These are phyloP conservation scores for Cydia fagiglandana DNA, from an alignment of 1,140 invertebrate genomes.

Conservation along the genomic window DNA sequence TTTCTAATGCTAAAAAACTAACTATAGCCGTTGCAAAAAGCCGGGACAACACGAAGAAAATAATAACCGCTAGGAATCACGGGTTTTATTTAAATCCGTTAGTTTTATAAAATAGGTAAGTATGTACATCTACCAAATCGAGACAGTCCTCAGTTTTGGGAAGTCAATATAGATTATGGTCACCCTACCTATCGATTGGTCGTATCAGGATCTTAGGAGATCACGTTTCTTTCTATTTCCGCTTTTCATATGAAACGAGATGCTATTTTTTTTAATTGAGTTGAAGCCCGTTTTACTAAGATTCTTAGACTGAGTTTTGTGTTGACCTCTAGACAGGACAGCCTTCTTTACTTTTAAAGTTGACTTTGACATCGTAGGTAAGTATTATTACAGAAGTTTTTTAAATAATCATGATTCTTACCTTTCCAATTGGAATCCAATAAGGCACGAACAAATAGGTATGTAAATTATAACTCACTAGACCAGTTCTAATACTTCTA, in stretches of 20 bases:
- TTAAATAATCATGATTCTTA: slow-evolving; percentile 36
- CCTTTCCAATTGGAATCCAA: slow-evolving; percentile 50
- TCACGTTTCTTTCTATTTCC: neutral
- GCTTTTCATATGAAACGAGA: neutral
- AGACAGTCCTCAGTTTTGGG: neutral
- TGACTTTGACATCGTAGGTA: too few species aligned
- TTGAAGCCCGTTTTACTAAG: too few species aligned
- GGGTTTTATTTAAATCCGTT: too few species aligned
- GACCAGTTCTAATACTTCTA: slow-evolving; percentile 25
- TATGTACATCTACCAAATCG: too few species aligned
- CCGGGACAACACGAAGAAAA: too few species aligned
- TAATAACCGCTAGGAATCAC: too few species aligned
- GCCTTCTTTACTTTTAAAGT: too few species aligned
- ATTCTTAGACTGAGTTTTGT: too few species aligned
- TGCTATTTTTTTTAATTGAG: neutral
- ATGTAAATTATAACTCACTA: slow-evolving; percentile 16
- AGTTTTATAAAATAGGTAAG: neutral
- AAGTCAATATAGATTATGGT: neutral
- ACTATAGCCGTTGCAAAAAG: too few species aligned
- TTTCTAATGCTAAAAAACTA: too few species aligned
- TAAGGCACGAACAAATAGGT: slow-evolving; percentile 15
- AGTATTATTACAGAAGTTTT: neutral
- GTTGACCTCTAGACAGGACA: too few species aligned
- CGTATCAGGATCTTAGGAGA: neutral
- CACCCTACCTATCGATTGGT: neutral